Evolutionary conservation across 23 tunicate genomes (phyloP), one percentile per base, ranked within the genome.

Genomic region (Corella eumyota): DNA sequence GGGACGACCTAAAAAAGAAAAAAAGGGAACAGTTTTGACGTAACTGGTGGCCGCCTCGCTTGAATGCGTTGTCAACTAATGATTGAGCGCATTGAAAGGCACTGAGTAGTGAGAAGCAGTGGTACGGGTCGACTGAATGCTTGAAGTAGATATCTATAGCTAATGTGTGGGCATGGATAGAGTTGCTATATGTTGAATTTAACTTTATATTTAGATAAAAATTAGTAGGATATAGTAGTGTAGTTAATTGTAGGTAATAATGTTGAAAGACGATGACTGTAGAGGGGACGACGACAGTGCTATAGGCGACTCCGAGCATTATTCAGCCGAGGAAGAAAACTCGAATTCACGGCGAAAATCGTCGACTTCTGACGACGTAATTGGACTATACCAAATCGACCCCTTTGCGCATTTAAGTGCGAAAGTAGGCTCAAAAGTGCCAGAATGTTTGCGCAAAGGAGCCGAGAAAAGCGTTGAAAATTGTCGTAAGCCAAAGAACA

Each of bases 301-400:
- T 1, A 76, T 76, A 50, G 82, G 82, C 27, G 82, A 76, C 32
- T 76, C 82, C 21, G 73, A 49, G 38, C 48, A 58, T 24, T 50
- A 76, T 58, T 76, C 82, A 25, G 73, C 82, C 45, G 82, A 61
- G 21, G 82, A 76, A 56, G 82, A 76, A 31, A 76, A 67, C 60
- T 32, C 54, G 34, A 65, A 76, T 66, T 66, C 73, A 60, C 82
- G 73, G 50, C 31, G 73, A 57, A 76, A 76, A 34, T 76, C 82
- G 4, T 76, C 82, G 24, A 38, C 70, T 1, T 72, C 62, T 28
- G n/a, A n/a, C n/a, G 82, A 76, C 50, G 82, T 66, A 30, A 32
- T 76, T 4, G 73, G 66, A 2, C 60, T 56, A n/a, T 50, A 67
- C 25, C 33, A 47, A 3, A 31, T 45, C 7, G 59, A 36, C 0